Percentiles rank a stretch among this genome's conserved stretches.
Evolutionary conservation across 2,113 vertebrate species (phyloP).

Genomic region (Talpa occidentalis): DNA sequence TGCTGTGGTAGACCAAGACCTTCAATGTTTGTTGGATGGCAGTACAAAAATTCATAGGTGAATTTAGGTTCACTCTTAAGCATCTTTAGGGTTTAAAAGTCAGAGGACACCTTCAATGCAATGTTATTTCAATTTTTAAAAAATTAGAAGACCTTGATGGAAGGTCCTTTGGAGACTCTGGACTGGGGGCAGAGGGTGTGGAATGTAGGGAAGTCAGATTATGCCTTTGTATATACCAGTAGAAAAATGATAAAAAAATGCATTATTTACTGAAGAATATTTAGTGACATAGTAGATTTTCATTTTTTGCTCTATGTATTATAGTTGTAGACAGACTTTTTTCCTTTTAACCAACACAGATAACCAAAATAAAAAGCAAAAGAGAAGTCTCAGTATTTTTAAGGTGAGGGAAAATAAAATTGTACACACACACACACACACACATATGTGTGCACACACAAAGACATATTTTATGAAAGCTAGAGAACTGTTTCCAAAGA

Average conservation of each 20-base stretch:
- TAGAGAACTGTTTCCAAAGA: slow-evolving; percentile 65
- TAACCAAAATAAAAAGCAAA: neutral
- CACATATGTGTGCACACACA: neutral
- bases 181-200: neutral
- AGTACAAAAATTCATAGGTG: neutral
- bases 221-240: neutral
- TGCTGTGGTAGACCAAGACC: neutral
- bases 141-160: neutral
- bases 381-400: slow-evolving; percentile 32
- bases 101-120: neutral
- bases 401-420: neutral
- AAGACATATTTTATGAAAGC: slow-evolving; percentile 53
- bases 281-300: slow-evolving; percentile 12
- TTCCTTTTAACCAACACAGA: slow-evolving; percentile 42
- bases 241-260: neutral
- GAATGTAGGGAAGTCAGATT: neutral
- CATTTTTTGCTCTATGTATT: neutral
- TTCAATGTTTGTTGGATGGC: neutral
- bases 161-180: neutral
- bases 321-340: neutral
- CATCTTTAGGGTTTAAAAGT: slow-evolving; percentile 32
- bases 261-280: neutral
- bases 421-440: neutral
- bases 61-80: neutral
- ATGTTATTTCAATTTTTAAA: neutral